These are phyloP conservation scores for Tretioscincus oriximinensis DNA, from an alignment of 2,113 vertebrate species.

Conservation along the genomic window DNA sequence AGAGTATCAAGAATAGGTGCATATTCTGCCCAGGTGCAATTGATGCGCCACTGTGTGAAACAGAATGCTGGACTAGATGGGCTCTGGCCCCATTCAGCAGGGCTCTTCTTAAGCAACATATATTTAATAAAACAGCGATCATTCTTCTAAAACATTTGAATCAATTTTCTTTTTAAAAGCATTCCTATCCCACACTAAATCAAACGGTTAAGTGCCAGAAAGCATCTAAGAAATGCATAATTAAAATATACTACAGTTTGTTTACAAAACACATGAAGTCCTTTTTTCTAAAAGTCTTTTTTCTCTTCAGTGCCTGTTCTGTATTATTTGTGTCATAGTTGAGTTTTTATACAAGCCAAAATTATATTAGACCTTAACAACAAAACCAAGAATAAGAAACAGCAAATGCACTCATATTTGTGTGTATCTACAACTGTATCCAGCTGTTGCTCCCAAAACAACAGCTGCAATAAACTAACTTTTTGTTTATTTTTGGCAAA, in stretches of 20 bases:
- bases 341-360: not conserved
- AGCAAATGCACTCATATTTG: slow-evolving; percentile 29
- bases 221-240: too few relatives aligned
- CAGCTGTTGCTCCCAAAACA: slow-evolving; percentile 51
- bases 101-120: too few relatives aligned
- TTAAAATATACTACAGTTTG: slow-evolving; percentile 20
- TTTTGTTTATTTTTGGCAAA: not conserved
- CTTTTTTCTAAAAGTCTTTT: slow-evolving; percentile 31
- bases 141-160: too few relatives aligned
- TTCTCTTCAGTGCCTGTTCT: not conserved
- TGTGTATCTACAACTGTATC: slow-evolving; percentile 29
- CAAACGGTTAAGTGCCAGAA: too few relatives aligned
- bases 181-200: too few relatives aligned
- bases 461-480: slow-evolving; percentile 19
- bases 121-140: too few relatives aligned
- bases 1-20: too few relatives aligned
- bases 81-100: too few relatives aligned
- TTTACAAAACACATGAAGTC: slow-evolving; percentile 5
- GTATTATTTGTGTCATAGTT: slow-evolving; percentile 5
- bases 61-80: too few relatives aligned
- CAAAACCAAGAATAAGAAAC: slow-evolving; percentile 18
- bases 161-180: too few relatives aligned
- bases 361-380: slow-evolving; percentile 19
- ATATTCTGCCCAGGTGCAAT: too few relatives aligned
- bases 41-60: too few relatives aligned